A percentile compares a stretch with the other conserved stretches of the same genome.
Conservation (phyloP, 2,888 invertebrate species). For the Agrochola lota region DNA sequence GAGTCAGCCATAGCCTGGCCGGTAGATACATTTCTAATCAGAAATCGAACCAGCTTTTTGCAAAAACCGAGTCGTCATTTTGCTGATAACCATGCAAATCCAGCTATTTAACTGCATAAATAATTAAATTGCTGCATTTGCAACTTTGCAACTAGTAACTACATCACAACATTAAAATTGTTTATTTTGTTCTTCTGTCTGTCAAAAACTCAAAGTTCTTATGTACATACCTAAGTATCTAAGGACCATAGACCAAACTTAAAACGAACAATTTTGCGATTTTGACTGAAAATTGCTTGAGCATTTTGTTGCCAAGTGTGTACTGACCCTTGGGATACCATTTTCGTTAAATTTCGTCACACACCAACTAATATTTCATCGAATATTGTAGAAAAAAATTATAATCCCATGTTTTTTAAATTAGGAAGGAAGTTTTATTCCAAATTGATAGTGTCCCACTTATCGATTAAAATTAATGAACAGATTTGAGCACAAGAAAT, state of each 20-base stretch:
- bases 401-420: neutral
- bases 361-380: neutral
- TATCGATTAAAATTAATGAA: neutral
- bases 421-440: neutral
- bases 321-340: too few species aligned
- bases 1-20: too few species aligned
- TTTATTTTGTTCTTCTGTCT: neutral
- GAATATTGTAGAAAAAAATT: neutral
- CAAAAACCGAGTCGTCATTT: neutral
- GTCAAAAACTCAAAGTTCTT: too few species aligned
- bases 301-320: neutral
- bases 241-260: neutral
- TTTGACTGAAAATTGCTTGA: neutral
- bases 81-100: neutral
- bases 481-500: conserved; percentile 8
- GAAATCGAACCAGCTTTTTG: neutral
- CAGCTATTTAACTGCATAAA: neutral
- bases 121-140: too few species aligned
- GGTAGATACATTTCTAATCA: neutral
- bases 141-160: too few species aligned
- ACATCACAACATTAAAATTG: neutral
- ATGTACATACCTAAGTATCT: too few species aligned
- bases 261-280: neutral
- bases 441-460: neutral
- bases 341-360: neutral